Evolutionary conservation across 2,797 vertebrate species (phyloP).

Genomic region (Acrossocheilus wenchowensis): DNA sequence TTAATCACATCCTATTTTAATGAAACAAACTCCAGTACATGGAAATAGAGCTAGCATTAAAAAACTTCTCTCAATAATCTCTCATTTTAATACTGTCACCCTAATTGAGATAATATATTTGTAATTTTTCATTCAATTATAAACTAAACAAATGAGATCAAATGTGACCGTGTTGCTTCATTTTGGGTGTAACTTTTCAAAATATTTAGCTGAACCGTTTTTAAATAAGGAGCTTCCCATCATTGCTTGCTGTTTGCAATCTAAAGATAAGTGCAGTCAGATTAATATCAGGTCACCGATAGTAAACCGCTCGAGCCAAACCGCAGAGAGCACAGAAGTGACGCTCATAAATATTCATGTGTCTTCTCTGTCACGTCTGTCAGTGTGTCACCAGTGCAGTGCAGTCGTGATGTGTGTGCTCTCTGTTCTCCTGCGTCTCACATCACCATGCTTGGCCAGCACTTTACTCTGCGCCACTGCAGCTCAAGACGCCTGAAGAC

Average conservation of each 20-base stretch:
- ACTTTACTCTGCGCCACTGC: not conserved
- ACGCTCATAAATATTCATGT: conserved; percentile 21
- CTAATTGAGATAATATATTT: not conserved
- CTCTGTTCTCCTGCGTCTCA: not conserved
- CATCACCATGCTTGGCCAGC: not conserved
- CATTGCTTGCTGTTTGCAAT: not conserved
- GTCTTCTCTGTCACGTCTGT: conserved; percentile 3
- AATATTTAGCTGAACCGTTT: not conserved
- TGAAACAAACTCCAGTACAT: not conserved
- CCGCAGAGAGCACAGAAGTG: not conserved
- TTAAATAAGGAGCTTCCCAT: not conserved
- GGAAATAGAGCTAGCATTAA: not conserved
- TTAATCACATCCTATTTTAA: not conserved
- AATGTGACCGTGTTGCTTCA: not conserved
- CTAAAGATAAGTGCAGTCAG: not conserved
- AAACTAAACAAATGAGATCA: not conserved
- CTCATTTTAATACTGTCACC: not conserved
- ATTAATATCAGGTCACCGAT: not conserved
- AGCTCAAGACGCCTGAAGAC: not conserved
- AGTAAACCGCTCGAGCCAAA: not conserved
- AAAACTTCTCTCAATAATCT: not conserved
- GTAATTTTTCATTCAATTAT: not conserved
- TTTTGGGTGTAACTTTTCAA: not conserved
- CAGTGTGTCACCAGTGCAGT: not conserved
- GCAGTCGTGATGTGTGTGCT: not conserved